Percentiles rank a stretch among this genome's conserved stretches.
These are phyloP conservation scores for Luperina nickerlii DNA, from an alignment of 2,888 invertebrate genomes.

Conservation along the genomic window DNA sequence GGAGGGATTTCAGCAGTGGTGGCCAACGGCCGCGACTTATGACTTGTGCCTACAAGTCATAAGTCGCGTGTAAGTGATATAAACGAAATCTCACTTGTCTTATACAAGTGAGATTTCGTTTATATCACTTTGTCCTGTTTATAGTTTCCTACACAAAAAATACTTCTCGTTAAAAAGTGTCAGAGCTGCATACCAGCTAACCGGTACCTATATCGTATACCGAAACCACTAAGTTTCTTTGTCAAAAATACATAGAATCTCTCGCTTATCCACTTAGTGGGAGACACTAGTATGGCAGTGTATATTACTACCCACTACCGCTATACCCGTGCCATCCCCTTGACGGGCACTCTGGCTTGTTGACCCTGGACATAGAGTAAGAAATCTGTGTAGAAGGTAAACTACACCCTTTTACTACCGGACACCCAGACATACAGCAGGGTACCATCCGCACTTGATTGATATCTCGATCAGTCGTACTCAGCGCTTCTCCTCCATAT, in stretches of 20 bases:
- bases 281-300: constrained; percentile 34
- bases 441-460: neutral
- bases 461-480: neutral
- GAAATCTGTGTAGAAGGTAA: neutral
- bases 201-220: neutral
- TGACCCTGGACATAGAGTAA: constrained; percentile 43
- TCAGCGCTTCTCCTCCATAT: neutral
- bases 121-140: too few relatives aligned
- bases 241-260: constrained; percentile 44
- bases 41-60: too few relatives aligned
- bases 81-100: too few relatives aligned
- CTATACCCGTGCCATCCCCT: constrained; percentile 19
- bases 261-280: constrained; percentile 54
- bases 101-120: too few relatives aligned
- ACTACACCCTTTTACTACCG: neutral
- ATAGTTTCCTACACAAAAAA: too few relatives aligned
- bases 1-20: too few relatives aligned
- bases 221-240: constrained; percentile 21
- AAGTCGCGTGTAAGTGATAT: too few relatives aligned
- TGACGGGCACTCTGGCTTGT: constrained; percentile 57
- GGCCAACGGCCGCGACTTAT: too few relatives aligned
- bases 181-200: neutral
- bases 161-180: neutral
- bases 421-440: neutral
- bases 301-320: constrained; percentile 47